Conservation (phyloP, 2,113 vertebrate genomes). For the Elachura formosa region DNA sequence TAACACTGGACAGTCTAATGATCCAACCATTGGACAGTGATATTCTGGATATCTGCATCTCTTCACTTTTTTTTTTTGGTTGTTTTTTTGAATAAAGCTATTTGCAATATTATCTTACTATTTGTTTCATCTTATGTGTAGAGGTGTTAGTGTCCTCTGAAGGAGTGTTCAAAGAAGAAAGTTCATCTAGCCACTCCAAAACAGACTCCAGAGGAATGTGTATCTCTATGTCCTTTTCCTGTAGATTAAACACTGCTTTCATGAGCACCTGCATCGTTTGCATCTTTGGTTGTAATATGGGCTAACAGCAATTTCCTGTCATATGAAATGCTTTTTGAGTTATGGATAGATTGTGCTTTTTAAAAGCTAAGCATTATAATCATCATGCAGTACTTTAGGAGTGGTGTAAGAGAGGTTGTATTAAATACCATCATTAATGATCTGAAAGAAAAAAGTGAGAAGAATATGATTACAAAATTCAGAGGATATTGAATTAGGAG, state of each 20-base stretch:
- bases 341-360: background rate
- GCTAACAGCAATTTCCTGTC: slow-evolving; percentile 9
- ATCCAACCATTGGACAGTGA: background rate
- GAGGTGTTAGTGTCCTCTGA: background rate
- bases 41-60: background rate
- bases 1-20: background rate
- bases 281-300: background rate
- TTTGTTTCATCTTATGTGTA: background rate
- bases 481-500: slow-evolving; percentile 57
- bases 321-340: slow-evolving; percentile 4
- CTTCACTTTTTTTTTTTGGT: background rate
- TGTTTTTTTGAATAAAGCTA: background rate
- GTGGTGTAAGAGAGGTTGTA: background rate
- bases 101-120: background rate
- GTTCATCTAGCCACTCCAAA: background rate
- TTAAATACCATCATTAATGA: slow-evolving; percentile 54
- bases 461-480: slow-evolving; percentile 50
- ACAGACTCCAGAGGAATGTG: background rate
- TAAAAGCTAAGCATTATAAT: slow-evolving; percentile 32
- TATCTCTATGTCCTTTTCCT: background rate
- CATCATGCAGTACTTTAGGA: slow-evolving; percentile 11
- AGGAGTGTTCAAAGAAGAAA: background rate
- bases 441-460: slow-evolving; percentile 33
- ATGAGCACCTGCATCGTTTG: background rate
- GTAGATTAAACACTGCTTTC: background rate